Conservation (phyloP, 2,888 invertebrate species). For the Leucania comma region DNA sequence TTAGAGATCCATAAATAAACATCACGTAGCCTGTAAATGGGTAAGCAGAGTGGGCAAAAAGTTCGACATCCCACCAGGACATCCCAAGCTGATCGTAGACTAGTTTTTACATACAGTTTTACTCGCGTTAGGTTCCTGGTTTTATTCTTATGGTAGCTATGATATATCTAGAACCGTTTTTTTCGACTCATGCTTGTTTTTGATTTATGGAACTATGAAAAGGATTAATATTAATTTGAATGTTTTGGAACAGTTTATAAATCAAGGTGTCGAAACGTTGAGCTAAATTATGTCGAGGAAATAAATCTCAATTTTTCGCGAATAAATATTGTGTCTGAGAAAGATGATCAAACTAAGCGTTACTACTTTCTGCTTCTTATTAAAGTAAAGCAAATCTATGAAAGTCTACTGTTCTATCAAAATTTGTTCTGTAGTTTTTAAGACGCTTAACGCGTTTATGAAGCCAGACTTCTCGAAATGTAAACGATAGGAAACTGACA, state of each 20-base stretch:
- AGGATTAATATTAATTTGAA: constrained; percentile 42
- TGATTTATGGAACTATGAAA: constrained; percentile 50
- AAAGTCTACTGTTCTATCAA: background rate
- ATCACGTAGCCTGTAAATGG: constrained; percentile 78
- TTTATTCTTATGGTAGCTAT: constrained; percentile 57
- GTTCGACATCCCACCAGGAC: constrained; percentile 69
- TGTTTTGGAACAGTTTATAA: constrained; percentile 28
- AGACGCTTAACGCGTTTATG: background rate
- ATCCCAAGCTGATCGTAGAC: constrained; percentile 46
- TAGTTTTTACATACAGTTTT: constrained; percentile 58
- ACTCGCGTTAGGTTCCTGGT: constrained; percentile 38
- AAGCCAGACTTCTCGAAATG: too few species aligned
- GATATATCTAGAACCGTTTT: constrained; percentile 31
- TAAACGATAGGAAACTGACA: too few species aligned
- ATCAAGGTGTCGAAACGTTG: constrained; percentile 20
- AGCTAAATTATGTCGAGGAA: background rate
- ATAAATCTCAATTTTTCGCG: constrained; percentile 1
- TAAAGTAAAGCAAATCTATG: background rate
- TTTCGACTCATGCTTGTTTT: constrained; percentile 10
- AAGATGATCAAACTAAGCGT: background rate
- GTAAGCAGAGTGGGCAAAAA: constrained; percentile 72
- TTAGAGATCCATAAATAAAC: constrained; percentile 82
- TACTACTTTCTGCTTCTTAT: background rate
- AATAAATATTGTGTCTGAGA: background rate
- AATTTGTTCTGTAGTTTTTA: background rate